These are phyloP conservation scores for Xylophagus ater DNA, from an alignment of 2,888 invertebrate genomes.

Conservation along the genomic window DNA sequence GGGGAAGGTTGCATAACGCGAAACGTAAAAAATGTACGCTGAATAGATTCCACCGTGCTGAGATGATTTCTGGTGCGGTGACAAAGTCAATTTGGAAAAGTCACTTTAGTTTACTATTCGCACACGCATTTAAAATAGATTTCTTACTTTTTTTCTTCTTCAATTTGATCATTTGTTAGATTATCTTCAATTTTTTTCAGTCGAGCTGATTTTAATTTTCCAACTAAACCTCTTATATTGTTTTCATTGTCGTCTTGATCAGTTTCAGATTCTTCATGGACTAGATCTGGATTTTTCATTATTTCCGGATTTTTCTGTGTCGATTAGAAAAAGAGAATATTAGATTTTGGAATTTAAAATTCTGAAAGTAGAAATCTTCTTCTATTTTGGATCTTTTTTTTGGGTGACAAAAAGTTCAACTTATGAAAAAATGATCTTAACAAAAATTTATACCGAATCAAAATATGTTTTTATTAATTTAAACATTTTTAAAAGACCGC, in stretches of 20 bases:
- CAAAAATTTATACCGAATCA: background rate
- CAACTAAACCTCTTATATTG: slow-evolving; percentile 19
- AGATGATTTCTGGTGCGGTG: no score
- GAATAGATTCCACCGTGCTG: no score
- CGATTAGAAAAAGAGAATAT: slow-evolving; percentile 5
- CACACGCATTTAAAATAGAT: background rate
- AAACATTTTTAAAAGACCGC: no score
- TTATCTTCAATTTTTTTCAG: slow-evolving; percentile 24
- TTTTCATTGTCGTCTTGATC: slow-evolving; percentile 3
- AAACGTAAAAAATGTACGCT: no score
- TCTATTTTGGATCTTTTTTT: background rate
- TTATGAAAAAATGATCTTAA: background rate
- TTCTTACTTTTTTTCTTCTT: slow-evolving; percentile 25
- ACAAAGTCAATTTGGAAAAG: no score
- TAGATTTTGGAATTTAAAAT: no score
- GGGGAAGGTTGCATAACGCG: no score
- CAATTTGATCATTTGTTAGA: slow-evolving; percentile 26
- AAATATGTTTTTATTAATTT: background rate
- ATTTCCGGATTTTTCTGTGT: slow-evolving; percentile 3
- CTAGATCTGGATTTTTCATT: slow-evolving; percentile 9
- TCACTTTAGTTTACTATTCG: background rate
- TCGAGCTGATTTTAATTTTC: slow-evolving; percentile 25
- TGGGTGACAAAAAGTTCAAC: background rate
- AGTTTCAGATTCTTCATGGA: slow-evolving; percentile 5
- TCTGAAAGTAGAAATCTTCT: no score